phyloP scores from a whole-genome alignment of 2,113 vertebrate genomes.

The Myanophis thanlyinensis region DNA sequence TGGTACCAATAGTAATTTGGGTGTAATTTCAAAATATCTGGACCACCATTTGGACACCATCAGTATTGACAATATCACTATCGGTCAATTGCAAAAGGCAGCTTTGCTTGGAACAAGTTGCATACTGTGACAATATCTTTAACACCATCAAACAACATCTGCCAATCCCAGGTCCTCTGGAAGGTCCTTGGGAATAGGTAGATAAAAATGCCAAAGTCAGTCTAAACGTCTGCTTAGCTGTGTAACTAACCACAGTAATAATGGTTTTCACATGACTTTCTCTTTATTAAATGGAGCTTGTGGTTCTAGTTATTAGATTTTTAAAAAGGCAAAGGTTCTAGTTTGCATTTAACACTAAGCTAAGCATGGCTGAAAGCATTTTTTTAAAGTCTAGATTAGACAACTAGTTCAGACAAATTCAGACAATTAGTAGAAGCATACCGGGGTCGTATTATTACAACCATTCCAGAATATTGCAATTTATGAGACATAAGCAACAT shows the following conservation, averaged over 20 bases:
- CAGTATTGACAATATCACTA: background rate
- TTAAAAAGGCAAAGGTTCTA: background rate
- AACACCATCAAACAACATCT: background rate
- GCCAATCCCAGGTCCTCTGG: background rate
- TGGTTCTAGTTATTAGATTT: background rate
- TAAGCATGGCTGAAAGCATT: background rate
- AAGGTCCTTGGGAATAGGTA: background rate
- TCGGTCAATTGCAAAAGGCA: background rate
- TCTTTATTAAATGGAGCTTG: background rate
- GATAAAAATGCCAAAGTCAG: background rate
- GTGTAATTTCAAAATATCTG: background rate
- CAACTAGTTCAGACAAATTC: background rate
- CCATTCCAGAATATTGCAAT: background rate
- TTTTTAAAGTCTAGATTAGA: background rate
- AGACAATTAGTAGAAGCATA: background rate
- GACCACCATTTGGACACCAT: background rate
- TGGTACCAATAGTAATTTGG: background rate
- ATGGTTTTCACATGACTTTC: background rate
- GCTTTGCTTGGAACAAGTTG: background rate
- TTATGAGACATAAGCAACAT: background rate
- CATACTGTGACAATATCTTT: background rate
- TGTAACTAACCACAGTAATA: background rate
- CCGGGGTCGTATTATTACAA: background rate
- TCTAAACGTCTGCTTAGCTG: background rate
- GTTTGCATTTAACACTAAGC: background rate